A percentile compares a stretch with the other conserved stretches of the same genome.
Evolutionary conservation across 2,797 vertebrate genomes (phyloP).

Genomic region (Phaenicophaeus curvirostris): DNA sequence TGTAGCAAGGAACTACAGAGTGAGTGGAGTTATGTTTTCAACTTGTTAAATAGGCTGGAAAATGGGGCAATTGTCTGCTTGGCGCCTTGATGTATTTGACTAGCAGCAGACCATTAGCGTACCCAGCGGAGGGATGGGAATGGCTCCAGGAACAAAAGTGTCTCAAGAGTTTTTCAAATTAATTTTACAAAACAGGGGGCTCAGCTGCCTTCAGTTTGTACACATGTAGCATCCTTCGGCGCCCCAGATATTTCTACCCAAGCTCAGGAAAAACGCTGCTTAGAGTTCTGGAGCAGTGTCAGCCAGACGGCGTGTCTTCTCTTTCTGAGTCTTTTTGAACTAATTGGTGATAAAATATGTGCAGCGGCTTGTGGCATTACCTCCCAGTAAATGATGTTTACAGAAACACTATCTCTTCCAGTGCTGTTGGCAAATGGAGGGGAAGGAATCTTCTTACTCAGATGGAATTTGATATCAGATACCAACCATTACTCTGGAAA

Average conservation of each 20-base stretch:
- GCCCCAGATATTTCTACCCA: neutral
- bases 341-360: neutral
- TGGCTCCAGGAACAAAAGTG: constrained; percentile 18
- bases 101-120: constrained; percentile 21
- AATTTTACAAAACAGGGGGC: neutral
- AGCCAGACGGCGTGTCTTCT: neutral
- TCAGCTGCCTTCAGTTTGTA: neutral
- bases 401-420: neutral
- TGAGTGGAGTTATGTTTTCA: constrained; percentile 36
- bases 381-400: neutral
- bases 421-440: neutral
- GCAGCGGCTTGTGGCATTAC: neutral
- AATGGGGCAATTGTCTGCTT: constrained; percentile 45
- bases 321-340: neutral
- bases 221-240: neutral
- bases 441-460: neutral
- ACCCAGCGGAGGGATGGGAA: neutral
- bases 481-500: neutral
- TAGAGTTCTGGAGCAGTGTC: neutral
- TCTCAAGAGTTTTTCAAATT: neutral
- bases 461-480: neutral
- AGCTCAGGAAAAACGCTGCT: neutral
- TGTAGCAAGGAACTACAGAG: neutral
- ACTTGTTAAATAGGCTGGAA: constrained; percentile 65
- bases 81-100: constrained; percentile 14